A percentile compares a stretch with the other conserved stretches of the same genome.
Conservation (phyloP, 2,888 invertebrate genomes). For the Melieria picta region DNA sequence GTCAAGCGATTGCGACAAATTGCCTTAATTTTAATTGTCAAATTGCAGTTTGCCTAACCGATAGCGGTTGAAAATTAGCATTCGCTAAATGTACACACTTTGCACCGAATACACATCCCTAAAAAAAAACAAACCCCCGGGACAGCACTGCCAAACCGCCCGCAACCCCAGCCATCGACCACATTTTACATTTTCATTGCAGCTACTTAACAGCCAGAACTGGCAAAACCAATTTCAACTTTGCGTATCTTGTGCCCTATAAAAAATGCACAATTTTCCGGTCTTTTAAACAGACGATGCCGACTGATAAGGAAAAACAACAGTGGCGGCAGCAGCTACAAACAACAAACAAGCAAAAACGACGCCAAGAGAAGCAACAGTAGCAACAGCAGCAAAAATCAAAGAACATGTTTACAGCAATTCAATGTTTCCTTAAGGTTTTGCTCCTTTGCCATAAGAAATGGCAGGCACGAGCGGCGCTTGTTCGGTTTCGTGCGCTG, state of each 20-base stretch:
- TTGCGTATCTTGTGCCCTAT: constrained; percentile 22
- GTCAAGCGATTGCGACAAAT: no score
- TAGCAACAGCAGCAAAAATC: constrained; percentile 6
- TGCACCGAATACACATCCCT: no score
- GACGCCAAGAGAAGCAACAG: neutral
- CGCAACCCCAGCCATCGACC: neutral
- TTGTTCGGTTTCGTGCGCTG: no score
- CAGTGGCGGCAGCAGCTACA: neutral
- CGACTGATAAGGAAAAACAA: neutral
- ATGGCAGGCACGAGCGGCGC: no score
- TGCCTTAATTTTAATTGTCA: no score
- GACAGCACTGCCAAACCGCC: neutral
- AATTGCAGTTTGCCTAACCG: no score
- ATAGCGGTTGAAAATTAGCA: no score
- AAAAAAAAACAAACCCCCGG: no score
- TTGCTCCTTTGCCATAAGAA: neutral
- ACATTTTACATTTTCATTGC: constrained; percentile 16
- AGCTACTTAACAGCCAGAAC: constrained; percentile 23
- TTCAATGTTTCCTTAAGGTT: constrained; percentile 15
- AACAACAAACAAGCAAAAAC: constrained; percentile 10
- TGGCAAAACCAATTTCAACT: constrained; percentile 21
- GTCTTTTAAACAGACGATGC: constrained; percentile 22
- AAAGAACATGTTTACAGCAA: constrained; percentile 26
- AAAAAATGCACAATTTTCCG: constrained; percentile 40
- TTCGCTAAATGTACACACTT: no score